Evolutionary conservation across 2,797 vertebrate genomes (phyloP).

Genomic region (Parauchenoglanis ngamensis): DNA sequence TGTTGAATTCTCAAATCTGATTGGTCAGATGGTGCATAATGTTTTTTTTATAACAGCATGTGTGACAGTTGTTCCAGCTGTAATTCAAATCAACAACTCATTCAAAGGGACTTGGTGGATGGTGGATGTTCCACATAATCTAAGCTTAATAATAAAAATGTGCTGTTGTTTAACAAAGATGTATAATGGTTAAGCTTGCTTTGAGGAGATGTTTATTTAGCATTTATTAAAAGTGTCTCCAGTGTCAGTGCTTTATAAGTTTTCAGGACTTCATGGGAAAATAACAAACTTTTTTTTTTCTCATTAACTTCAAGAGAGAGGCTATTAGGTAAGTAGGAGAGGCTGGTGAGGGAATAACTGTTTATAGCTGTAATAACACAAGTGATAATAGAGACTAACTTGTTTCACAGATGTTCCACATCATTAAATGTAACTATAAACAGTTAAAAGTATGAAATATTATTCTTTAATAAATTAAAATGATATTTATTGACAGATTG

Average conservation of each 20-base stretch:
- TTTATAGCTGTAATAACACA: not conserved
- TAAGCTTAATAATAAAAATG: not conserved
- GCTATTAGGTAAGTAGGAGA: not conserved
- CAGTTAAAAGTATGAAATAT: not conserved
- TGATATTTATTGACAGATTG: not conserved
- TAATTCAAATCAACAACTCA: not conserved
- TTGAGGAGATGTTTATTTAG: not conserved
- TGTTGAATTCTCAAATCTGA: not conserved
- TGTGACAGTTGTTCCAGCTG: not conserved
- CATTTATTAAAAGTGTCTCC: not conserved
- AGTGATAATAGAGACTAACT: not conserved
- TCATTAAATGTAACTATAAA: not conserved
- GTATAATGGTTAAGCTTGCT: not conserved
- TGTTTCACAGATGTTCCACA: not conserved
- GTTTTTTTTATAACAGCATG: not conserved
- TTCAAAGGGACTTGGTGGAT: not conserved
- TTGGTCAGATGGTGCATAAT: slow-evolving; percentile 1
- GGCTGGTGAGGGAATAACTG: not conserved
- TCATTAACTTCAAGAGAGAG: not conserved
- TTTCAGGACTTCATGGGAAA: not conserved
- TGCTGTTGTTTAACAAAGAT: not conserved
- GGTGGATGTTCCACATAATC: not conserved
- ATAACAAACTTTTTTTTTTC: not conserved
- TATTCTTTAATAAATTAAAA: not conserved
- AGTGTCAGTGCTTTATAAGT: not conserved